These are phyloP conservation scores for Tachycineta bicolor DNA, from an alignment of 2,113 vertebrate genomes.

Conservation along the genomic window DNA sequence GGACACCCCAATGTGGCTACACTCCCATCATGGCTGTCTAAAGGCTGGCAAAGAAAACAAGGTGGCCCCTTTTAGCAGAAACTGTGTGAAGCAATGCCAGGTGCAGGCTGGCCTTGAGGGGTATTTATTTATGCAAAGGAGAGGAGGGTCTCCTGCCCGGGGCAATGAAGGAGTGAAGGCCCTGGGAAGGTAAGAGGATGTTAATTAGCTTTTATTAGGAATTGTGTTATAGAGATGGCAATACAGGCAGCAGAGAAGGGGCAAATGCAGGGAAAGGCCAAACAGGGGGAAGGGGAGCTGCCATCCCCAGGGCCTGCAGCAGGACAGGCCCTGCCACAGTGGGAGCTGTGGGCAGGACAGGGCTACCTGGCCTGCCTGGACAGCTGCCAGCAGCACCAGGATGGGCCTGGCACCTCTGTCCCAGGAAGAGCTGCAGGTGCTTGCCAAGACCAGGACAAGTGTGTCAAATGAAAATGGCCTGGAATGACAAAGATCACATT, in stretches of 20 bases:
- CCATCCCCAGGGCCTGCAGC: not conserved
- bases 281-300: not conserved
- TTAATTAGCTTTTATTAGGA: not conserved
- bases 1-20: not conserved
- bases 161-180: not conserved
- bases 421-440: not conserved
- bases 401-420: not conserved
- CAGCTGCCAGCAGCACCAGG: not conserved
- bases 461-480: not conserved
- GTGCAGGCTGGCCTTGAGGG: not conserved
- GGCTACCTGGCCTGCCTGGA: not conserved
- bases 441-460: not conserved
- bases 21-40: rapidly evolving
- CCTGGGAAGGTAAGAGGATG: not conserved
- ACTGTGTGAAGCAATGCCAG: not conserved
- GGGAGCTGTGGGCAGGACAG: not conserved
- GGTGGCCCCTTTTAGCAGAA: not conserved
- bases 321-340: too few relatives aligned
- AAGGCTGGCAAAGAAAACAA: rapidly evolving
- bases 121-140: not conserved
- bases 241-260: rapidly evolving
- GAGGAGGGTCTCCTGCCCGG: not conserved
- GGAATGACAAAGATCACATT: not conserved
- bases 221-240: not conserved
- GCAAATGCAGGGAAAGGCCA: not conserved